These are phyloP conservation scores for Oophaga sylvatica DNA, from an alignment of 2,797 vertebrate species.

Conservation along the genomic window DNA sequence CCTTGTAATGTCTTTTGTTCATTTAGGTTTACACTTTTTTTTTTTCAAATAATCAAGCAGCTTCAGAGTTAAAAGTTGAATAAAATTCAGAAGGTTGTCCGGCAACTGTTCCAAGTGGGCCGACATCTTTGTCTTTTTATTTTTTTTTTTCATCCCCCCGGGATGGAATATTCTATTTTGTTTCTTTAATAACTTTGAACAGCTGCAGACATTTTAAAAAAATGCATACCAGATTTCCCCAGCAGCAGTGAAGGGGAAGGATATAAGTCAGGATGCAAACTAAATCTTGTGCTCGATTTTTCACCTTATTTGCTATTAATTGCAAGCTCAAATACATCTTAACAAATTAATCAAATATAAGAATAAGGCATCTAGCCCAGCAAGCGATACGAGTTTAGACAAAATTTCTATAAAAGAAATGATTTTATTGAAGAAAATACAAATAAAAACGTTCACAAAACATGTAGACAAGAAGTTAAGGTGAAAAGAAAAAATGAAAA, in stretches of 20 bases:
- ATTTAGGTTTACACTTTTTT: constrained; percentile 57
- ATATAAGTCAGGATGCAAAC: not conserved
- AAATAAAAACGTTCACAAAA: no score
- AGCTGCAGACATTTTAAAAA: constrained; percentile 19
- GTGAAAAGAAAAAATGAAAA: no score
- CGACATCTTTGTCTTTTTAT: constrained; percentile 53
- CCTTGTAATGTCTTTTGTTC: constrained; percentile 57
- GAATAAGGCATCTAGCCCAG: no score
- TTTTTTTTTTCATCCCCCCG: constrained; percentile 24
- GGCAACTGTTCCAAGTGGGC: constrained; percentile 38
- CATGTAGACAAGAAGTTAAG: no score
- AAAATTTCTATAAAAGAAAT: no score
- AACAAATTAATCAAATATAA: no score
- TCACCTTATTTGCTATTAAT: not conserved
- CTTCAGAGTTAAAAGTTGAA: constrained; percentile 55
- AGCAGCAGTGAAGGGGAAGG: not conserved
- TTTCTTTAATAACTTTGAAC: constrained; percentile 41
- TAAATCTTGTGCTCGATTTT: not conserved
- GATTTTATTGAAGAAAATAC: no score
- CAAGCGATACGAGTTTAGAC: no score
- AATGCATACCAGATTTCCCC: not conserved
- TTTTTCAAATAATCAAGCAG: constrained; percentile 58
- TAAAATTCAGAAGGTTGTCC: constrained; percentile 52
- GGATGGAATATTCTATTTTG: constrained; percentile 24
- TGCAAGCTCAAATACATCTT: not conserved